Evolutionary conservation across 2,797 vertebrate genomes (phyloP).

Genomic region (Cirrhinus molitorella): DNA sequence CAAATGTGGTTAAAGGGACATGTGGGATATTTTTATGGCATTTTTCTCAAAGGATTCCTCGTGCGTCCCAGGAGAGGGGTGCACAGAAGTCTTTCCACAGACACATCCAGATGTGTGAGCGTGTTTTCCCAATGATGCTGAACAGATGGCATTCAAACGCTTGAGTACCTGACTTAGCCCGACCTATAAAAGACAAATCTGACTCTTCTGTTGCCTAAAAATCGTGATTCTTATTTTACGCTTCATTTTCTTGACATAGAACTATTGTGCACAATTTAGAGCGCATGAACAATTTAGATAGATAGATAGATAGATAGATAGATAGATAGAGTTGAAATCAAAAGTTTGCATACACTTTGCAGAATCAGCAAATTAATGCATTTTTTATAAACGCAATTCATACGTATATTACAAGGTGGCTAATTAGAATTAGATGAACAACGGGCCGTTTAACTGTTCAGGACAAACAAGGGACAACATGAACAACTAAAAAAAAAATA

Average conservation of each 20-base stretch:
- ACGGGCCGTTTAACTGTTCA: no score
- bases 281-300: background rate
- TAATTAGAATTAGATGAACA: no score
- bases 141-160: slow-evolving; percentile 54
- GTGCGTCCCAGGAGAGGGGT: slow-evolving; percentile 29
- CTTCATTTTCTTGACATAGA: slow-evolving; percentile 25
- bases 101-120: slow-evolving; percentile 47
- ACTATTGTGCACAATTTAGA: background rate
- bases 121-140: slow-evolving; percentile 53
- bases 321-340: background rate
- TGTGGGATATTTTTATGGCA: slow-evolving; percentile 46
- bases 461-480: no score
- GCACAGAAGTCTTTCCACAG: slow-evolving; percentile 50
- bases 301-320: background rate
- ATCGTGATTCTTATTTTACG: background rate
- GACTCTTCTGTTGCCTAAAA: slow-evolving; percentile 13
- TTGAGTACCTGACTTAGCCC: slow-evolving; percentile 47
- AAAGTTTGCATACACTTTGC: no score
- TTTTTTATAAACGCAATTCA: no score
- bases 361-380: no score
- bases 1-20: slow-evolving; percentile 3
- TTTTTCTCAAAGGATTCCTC: slow-evolving; percentile 50
- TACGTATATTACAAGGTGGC: no score
- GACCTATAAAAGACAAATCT: slow-evolving; percentile 49
- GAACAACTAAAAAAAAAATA: no score